Evolutionary conservation across 2,113 vertebrate species (phyloP).

Genomic region (Nanorana parkeri): DNA sequence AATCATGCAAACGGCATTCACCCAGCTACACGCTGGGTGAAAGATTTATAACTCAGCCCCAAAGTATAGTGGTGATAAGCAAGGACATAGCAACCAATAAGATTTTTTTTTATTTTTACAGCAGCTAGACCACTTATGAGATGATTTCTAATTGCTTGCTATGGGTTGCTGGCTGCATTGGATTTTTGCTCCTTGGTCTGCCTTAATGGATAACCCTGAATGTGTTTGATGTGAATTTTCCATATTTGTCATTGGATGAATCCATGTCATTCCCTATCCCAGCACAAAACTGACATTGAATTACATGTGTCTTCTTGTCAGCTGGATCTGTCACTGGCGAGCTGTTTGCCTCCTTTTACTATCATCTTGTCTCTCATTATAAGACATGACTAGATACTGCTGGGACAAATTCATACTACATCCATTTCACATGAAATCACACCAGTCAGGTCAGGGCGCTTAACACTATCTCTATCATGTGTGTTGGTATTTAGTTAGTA

Average conservation of each 20-base stretch:
- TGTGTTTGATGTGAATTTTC: too few species aligned
- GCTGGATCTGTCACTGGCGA: conserved; percentile 19
- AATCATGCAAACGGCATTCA: too few species aligned
- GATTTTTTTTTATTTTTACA: too few species aligned
- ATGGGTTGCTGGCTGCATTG: background rate
- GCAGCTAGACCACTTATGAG: background rate
- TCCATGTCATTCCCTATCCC: background rate
- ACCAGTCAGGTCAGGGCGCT: background rate
- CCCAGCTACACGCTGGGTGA: too few species aligned
- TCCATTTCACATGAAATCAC: background rate
- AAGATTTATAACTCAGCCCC: too few species aligned
- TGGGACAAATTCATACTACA: background rate
- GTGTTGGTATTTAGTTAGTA: background rate
- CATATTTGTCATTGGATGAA: conserved; percentile 14
- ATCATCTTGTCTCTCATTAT: conserved; percentile 17
- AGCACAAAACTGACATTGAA: conserved; percentile 18
- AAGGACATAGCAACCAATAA: too few species aligned
- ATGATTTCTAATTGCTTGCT: background rate
- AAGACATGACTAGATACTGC: conserved; percentile 21
- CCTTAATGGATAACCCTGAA: too few species aligned
- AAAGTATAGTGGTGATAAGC: too few species aligned
- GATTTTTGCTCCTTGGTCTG: too few species aligned
- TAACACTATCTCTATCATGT: background rate
- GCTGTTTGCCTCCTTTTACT: conserved; percentile 9
- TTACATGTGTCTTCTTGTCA: conserved; percentile 8